These are phyloP conservation scores for Odontocerum albicorne DNA, from an alignment of 2,888 invertebrate species.

Conservation along the genomic window DNA sequence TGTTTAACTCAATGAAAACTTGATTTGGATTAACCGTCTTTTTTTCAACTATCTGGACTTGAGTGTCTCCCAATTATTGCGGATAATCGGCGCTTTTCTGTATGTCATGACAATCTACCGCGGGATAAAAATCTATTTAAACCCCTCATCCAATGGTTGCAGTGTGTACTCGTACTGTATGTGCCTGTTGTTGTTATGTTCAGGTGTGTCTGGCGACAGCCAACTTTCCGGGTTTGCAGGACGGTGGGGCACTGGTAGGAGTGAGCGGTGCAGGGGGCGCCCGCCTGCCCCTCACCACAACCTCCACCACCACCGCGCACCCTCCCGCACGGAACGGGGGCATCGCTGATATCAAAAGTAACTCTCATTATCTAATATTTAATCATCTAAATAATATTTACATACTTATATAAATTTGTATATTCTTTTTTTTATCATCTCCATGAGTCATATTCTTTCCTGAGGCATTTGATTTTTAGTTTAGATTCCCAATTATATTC, in stretches of 20 bases:
- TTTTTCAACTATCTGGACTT: no score
- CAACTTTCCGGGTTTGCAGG: conserved; percentile 67
- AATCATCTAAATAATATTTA: background rate
- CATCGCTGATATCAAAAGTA: conserved; percentile 40
- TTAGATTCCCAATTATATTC: no score
- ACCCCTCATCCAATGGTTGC: no score
- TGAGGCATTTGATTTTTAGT: no score
- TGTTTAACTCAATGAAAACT: no score
- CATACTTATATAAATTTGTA: background rate
- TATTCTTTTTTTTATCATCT: background rate
- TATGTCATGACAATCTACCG: no score
- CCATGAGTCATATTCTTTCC: no score
- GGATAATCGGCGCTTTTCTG: no score
- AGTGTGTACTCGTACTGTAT: background rate
- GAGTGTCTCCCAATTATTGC: no score
- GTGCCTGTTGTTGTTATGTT: background rate
- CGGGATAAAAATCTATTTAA: no score
- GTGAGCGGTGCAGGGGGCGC: no score
- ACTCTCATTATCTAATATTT: conserved; percentile 31
- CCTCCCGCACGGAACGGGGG: conserved; percentile 21
- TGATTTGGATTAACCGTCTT: no score
- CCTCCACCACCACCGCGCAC: background rate
- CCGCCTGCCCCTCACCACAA: conserved; percentile 3
- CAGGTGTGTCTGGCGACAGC: conserved; percentile 79
- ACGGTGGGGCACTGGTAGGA: conserved; percentile 37